These are phyloP conservation scores for Nipponacmea schrenckii DNA, from an alignment of 2,888 invertebrate genomes.

Conservation along the genomic window DNA sequence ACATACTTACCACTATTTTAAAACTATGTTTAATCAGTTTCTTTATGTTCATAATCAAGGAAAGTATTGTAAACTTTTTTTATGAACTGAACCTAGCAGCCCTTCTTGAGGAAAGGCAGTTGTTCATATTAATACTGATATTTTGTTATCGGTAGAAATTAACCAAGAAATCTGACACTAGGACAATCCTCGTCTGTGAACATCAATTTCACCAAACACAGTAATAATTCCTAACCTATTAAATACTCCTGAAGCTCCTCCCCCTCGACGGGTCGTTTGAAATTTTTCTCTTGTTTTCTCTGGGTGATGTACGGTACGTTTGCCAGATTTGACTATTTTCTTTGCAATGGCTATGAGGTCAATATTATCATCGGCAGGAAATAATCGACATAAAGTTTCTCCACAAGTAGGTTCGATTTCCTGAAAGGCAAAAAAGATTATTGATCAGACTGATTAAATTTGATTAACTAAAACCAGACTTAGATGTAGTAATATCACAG, in stretches of 20 bases:
- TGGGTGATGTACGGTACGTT: conserved; percentile 22
- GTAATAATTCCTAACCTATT: conserved; percentile 35
- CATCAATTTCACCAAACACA: conserved; percentile 7
- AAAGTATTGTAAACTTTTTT: too few relatives aligned
- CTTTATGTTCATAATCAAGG: too few relatives aligned
- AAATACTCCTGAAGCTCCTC: conserved; percentile 10
- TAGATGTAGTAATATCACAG: too few relatives aligned
- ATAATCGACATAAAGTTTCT: conserved; percentile 91
- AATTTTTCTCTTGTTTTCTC: conserved; percentile 23
- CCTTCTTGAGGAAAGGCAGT: too few relatives aligned
- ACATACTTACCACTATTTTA: too few relatives aligned
- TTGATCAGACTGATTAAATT: too few relatives aligned
- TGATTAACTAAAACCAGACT: too few relatives aligned
- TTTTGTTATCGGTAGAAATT: too few relatives aligned
- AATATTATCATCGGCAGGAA: conserved; percentile 81
- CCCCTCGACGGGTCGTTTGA: conserved; percentile 22
- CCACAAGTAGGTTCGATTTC: conserved; percentile 97
- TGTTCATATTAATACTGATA: too few relatives aligned
- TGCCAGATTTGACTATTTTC: conserved; percentile 55
- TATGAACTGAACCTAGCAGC: too few relatives aligned
- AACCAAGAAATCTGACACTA: neutral
- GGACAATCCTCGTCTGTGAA: conserved; percentile 18
- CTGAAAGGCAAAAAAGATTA: conserved; percentile 69
- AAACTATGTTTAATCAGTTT: too few relatives aligned
- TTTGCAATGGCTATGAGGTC: conserved; percentile 63